Evolutionary conservation across 2,797 vertebrate genomes (phyloP), one percentile per base, ranked within the genome.

Genomic region (Mallotus villosus): DNA sequence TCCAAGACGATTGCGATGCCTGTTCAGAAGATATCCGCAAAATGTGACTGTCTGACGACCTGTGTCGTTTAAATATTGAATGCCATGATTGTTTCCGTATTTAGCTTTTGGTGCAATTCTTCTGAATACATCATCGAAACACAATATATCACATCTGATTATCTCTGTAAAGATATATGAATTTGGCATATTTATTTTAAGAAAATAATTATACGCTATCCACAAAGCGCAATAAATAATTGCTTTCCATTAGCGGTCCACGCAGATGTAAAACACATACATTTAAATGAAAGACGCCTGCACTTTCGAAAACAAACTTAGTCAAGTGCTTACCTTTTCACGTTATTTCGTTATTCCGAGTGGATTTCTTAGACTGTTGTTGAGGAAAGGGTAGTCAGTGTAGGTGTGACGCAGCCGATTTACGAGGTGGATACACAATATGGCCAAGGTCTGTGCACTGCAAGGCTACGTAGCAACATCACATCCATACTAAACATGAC

Each of bases 351-450:
- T 61, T 55, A 37, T 37, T 27, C 49, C 22, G 16, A 41, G 78
- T 29, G 74, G 55, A 17, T 17, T 67, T 3, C 77, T 60, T 64
- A 46, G 49, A 73, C 66, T 46, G 67, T 64, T 29, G 65, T 59
- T 64, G 63, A 32, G 61, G 32, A 46, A 19, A 46, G 21, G 63
- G 68, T 67, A 4, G 41, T 12, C 41, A 46, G 65, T 78, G 5
- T 41, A 78, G 77, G 79, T 86, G 86, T 92, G 91, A 91, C 91
- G 89, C 91, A 92, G 91, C 78, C 86, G 87, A 80, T 90, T 85
- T 86, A 84, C 70, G 76, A 77, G 75, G 77, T 79, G 82, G 67
- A 41, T 84, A 82, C 85, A 84, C 86, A 88, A 90, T 87, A 87
- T 87, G 85, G 81, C 69, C 80, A 75, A 79, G 78, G 69, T 79